Base-by-base conservation (phyloP, 2,113 vertebrate species). In the Lampris incognitus region DNA sequence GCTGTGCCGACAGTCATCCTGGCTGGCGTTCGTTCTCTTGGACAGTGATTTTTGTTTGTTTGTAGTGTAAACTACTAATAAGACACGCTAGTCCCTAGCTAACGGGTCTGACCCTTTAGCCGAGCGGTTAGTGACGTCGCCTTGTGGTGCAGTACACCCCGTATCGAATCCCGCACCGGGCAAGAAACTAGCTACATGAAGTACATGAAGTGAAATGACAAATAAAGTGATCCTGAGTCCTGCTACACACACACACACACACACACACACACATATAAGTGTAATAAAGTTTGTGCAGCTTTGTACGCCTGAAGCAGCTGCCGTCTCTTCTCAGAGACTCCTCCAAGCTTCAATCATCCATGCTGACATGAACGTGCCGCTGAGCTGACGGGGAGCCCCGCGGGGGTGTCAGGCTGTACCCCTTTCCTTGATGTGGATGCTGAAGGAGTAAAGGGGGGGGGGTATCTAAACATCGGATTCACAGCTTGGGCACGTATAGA, bases 391-490 rank as follows among this genome's bases (percentile, higher is more conserved):
- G 37, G 55, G 65, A 82, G 81, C 73, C 58, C 37, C 52, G 66
- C 79, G 78, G 52, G 66, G 72, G 67, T 76, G 68, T 74, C 13
- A 59, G 71, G 40, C 42, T 62, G 67, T 24, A 79, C 73, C 67
- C 68, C 62, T 79, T 66, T 82, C 84, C 65, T 46, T 0, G 67
- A 69, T 79, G 10, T 24, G 69, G 66, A 49, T 4, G 78, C 50
- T 41, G 72, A 82, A 89, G 87, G 81, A 89, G 91, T 88, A 77
- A 82, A 86, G 87, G 84, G 24, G 24, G 24, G 24, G 24, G 24
- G 87, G 71, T 13, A 55, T 79, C 78, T 86, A 88, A 91, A 86
- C 79, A 85, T 66, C 44, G 4, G 66, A 87, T 77, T 72, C 11
- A 9, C 56, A 51, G 77, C 67, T 72, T 4, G 58, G 68, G 79